Percentiles rank a stretch among this genome's conserved stretches.
Conservation (phyloP, 1,140 invertebrate species). For the Drosophila pruinosa region DNA sequence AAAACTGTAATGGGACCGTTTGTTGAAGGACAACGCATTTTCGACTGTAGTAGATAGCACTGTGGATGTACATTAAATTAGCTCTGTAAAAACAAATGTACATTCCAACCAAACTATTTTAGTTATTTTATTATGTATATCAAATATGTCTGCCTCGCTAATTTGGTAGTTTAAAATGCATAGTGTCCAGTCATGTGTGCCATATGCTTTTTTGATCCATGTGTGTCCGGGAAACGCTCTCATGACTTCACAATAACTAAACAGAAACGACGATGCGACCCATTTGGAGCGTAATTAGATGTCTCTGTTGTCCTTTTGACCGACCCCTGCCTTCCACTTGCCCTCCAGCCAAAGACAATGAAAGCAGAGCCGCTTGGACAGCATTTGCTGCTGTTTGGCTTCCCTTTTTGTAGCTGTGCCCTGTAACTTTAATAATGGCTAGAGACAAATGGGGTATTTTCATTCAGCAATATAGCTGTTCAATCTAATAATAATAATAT, state of each 20-base stretch:
- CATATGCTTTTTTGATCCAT: conserved; percentile 17
- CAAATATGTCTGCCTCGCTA: conserved; percentile 35
- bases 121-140: background rate
- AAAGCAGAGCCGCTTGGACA: conserved; percentile 14
- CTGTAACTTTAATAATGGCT: background rate
- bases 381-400: background rate
- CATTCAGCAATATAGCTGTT: background rate
- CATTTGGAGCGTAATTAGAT: conserved; percentile 50
- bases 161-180: conserved; percentile 55
- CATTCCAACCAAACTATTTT: background rate
- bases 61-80: conserved; percentile 20
- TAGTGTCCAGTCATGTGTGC: conserved; percentile 38
- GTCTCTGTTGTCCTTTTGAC: conserved; percentile 41
- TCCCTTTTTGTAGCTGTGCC: background rate
- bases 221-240: conserved; percentile 38
- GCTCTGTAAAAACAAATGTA: background rate
- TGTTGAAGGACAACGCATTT: conserved; percentile 8
- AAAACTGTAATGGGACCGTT: conserved; percentile 38
- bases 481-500: background rate
- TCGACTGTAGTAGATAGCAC: conserved; percentile 2
- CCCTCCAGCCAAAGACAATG: conserved; percentile 35
- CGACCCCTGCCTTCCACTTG: conserved; percentile 3
- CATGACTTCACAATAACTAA: conserved; percentile 58
- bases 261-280: conserved; percentile 30
- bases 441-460: background rate